Conservation (phyloP, 2,888 invertebrate species). For the Pyrocoelia pectoralis region DNA sequence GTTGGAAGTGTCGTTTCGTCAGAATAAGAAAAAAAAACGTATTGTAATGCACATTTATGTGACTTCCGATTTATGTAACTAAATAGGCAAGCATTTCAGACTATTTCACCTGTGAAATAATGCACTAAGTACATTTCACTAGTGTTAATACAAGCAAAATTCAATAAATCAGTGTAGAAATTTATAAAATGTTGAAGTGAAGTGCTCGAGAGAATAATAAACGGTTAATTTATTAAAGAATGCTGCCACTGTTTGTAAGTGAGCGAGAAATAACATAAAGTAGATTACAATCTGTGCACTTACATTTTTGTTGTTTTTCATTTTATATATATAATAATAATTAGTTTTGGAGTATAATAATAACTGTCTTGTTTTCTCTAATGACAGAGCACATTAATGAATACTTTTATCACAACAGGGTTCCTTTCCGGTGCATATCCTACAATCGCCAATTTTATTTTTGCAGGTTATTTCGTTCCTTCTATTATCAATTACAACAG, state of each 20-base stretch:
- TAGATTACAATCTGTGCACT: neutral
- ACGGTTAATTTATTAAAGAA: neutral
- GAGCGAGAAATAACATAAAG: neutral
- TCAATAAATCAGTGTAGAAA: too few relatives aligned
- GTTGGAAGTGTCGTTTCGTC: too few relatives aligned
- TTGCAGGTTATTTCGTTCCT: constrained; percentile 29
- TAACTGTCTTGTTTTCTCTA: constrained; percentile 22
- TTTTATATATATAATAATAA: constrained; percentile 27
- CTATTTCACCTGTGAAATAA: too few relatives aligned
- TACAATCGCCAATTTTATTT: constrained; percentile 30
- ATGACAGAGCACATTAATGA: constrained; percentile 29
- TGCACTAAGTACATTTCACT: too few relatives aligned
- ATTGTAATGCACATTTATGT: too few relatives aligned
- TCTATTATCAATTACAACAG: constrained; percentile 29
- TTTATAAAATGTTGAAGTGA: too few relatives aligned
- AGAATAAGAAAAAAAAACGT: too few relatives aligned
- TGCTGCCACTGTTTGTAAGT: neutral
- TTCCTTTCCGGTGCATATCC: constrained; percentile 26
- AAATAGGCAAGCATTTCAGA: too few relatives aligned
- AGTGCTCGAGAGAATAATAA: neutral
- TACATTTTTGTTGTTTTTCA: constrained; percentile 11
- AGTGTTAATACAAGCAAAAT: too few relatives aligned
- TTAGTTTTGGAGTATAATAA: constrained; percentile 32
- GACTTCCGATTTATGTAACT: too few relatives aligned
- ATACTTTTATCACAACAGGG: constrained; percentile 32